Base-by-base conservation (phyloP, 2,888 invertebrate species). In the Anorthoa munda region DNA sequence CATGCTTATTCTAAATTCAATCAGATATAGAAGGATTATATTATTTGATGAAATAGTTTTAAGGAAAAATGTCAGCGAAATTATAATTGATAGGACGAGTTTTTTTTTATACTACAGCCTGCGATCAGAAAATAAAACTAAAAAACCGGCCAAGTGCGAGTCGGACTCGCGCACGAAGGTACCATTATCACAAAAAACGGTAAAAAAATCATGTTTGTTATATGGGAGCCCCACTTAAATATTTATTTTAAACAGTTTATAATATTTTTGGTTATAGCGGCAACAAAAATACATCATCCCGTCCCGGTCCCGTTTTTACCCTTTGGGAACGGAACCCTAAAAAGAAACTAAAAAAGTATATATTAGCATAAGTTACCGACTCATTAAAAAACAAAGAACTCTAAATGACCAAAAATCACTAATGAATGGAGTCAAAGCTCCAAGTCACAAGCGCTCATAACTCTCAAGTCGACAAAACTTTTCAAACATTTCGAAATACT, bases 401-500 rank as follows among this genome's bases (percentile, higher is more conserved):
- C 39, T 17, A 26, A 74, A 74, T 60, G 5, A n/a, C 50, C 15
- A 21, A 48, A 26, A 26, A 15, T 17, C 48, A 26, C 2, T 11
- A 23, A 66, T 50, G n/a, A 53, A 79, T 46, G 39, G 56, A 63
- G 26, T 13, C 39, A 18, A 66, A 39, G 46, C 23, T 39, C 39
- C 4, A 39, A 39, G 17, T 50, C 39, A 39, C 39, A 39, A 39
- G 4, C 59, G 45, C n/a, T 45, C 77, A 45, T 64, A 61, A 64
- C 17, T 45, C 50, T 23, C 4, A 26, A 48, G 5, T 15, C n/a
- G 56, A 60, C 39, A 78, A 45, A 66, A 66, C 46, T 50, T 64
- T 80, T 66, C 13, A 51, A 77, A 69, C 13, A 53, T 82, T 82
- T 66, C 55, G 58, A 48, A 67, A 79, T 55, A 13, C 39, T 26